A percentile compares a stretch with the other conserved stretches of the same genome.
These are phyloP conservation scores for Lysandra coridon DNA, from an alignment of 2,888 invertebrate genomes.

Conservation along the genomic window DNA sequence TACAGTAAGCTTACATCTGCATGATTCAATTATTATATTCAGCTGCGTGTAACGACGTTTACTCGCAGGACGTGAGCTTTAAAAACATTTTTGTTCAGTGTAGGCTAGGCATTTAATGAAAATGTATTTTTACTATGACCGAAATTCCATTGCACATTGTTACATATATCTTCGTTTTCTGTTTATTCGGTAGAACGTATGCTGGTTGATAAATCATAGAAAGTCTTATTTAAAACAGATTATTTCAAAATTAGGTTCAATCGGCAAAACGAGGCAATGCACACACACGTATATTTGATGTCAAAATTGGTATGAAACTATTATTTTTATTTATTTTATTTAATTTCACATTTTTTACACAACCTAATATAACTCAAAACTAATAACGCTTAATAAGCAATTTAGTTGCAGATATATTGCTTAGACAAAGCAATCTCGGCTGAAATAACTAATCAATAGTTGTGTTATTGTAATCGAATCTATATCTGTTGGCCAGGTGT, in stretches of 20 bases:
- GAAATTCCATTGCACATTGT: no score
- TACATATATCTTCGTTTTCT: no score
- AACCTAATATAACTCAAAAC: no score
- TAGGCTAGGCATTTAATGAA: not conserved
- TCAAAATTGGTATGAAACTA: no score
- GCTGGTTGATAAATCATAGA: no score
- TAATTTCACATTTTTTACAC: no score
- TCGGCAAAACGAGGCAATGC: no score
- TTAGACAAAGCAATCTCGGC: not conserved
- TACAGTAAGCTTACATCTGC: not conserved
- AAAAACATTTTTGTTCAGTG: not conserved
- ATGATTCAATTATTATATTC: conserved; percentile 5
- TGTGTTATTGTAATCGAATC: not conserved
- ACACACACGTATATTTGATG: no score
- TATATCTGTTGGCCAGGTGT: not conserved
- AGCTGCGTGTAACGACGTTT: conserved; percentile 15
- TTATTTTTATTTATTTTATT: no score
- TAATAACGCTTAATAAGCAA: not conserved
- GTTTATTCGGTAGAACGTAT: no score
- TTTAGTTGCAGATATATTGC: not conserved
- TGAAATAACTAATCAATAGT: not conserved
- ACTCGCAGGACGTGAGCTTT: not conserved
- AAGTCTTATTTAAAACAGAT: no score
- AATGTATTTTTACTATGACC: not conserved
- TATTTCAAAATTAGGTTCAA: no score